A percentile compares a stretch with the other conserved stretches of the same genome.
Conservation (phyloP, 1,140 invertebrate species). For the Parasteatoda tepidariorum region DNA sequence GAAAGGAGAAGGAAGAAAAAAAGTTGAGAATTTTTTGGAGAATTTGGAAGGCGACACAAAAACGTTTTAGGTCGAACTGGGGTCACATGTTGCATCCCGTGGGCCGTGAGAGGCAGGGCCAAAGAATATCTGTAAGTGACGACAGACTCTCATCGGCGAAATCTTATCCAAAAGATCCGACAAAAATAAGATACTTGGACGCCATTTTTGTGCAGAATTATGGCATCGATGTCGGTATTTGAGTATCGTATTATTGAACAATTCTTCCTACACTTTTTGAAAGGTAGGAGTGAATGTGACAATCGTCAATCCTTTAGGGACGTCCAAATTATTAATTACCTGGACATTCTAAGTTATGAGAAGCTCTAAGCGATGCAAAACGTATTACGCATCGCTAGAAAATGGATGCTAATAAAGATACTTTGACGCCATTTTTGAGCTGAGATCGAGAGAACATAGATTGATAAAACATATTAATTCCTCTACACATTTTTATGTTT, state of each 20-base stretch:
- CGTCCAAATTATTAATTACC: no score
- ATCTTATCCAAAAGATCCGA: neutral
- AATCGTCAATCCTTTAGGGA: neutral
- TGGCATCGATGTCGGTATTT: neutral
- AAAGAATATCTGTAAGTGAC: slow-evolving; percentile 33
- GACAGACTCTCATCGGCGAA: slow-evolving; percentile 26
- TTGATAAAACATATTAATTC: no score
- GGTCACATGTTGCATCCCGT: slow-evolving; percentile 42
- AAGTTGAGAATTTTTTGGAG: slow-evolving; percentile 25
- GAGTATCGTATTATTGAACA: neutral
- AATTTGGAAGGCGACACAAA: slow-evolving; percentile 37
- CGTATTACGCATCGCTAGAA: no score
- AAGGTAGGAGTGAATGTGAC: neutral
- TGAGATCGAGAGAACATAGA: no score
- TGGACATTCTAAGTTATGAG: no score
- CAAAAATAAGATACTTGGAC: neutral
- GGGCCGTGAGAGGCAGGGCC: slow-evolving; percentile 24
- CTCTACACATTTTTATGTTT: no score
- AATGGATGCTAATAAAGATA: no score
- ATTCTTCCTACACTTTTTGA: neutral
- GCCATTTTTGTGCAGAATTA: neutral
- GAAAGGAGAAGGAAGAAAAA: neutral
- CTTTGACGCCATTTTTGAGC: no score
- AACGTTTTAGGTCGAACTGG: slow-evolving; percentile 33
- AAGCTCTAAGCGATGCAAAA: no score